Conservation (phyloP, 2,113 vertebrate genomes). For the Rostratula benghalensis region DNA sequence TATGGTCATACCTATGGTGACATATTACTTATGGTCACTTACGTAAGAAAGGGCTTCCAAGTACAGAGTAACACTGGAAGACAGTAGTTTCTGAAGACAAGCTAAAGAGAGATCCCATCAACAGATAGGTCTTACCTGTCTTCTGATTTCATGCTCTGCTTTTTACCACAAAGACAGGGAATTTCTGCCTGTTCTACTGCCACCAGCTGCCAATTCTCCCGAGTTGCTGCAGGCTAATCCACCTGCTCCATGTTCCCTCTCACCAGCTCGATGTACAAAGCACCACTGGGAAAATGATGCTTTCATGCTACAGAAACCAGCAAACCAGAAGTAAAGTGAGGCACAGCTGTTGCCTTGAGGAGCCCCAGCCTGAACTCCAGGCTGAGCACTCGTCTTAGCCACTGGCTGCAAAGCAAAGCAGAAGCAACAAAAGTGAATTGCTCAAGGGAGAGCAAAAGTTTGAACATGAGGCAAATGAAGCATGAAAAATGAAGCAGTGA, state of each 20-base stretch:
- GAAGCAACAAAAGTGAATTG: conserved; percentile 56
- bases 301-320: conserved; percentile 27
- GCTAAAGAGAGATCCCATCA: neutral
- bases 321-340: conserved; percentile 51
- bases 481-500: conserved; percentile 58
- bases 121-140: neutral
- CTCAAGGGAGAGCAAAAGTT: conserved; percentile 67
- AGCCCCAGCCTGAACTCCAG: conserved; percentile 33
- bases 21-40: neutral
- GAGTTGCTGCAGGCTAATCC: neutral
- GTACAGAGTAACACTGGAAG: neutral
- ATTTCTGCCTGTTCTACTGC: neutral
- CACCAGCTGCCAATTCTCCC: neutral
- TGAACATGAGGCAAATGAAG: conserved; percentile 66
- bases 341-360: conserved; percentile 51
- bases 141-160: neutral
- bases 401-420: conserved; percentile 48
- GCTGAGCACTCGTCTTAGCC: conserved; percentile 16
- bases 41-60: neutral
- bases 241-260: conserved; percentile 7
- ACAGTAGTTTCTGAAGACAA: neutral
- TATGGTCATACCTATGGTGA: neutral
- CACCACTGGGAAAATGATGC: conserved; percentile 11
- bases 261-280: neutral
- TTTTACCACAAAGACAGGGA: neutral